A percentile compares a stretch with the other conserved stretches of the same genome.
Conservation (phyloP, 2,888 invertebrate species). For the Odontocerum albicorne region DNA sequence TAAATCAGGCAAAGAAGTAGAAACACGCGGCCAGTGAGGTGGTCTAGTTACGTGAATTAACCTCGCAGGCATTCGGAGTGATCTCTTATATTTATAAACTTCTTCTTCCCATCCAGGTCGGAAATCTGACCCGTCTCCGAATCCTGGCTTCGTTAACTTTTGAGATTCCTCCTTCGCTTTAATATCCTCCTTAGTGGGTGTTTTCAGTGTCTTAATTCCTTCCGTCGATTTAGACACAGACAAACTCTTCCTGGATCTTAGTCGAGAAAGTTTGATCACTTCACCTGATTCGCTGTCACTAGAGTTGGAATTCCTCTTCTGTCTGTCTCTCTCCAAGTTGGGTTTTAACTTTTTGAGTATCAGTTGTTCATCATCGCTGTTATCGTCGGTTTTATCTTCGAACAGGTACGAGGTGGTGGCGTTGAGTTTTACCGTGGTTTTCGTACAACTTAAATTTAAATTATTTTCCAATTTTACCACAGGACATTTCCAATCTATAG, state of each 20-base stretch:
- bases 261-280: conserved; percentile 49
- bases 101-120: conserved; percentile 84
- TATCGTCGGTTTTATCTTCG: conserved; percentile 33
- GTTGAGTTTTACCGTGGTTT: conserved; percentile 10
- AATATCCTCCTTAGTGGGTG: conserved; percentile 47
- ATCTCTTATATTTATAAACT: conserved; percentile 78
- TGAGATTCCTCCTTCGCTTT: conserved; percentile 47
- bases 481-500: conserved; percentile 21
- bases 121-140: conserved; percentile 72
- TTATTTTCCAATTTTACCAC: conserved; percentile 36
- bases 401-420: conserved; percentile 21
- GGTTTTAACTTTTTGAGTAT: conserved; percentile 40
- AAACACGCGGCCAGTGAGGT: conserved; percentile 67
- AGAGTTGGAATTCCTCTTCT: conserved; percentile 42
- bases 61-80: conserved; percentile 78
- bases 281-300: conserved; percentile 53
- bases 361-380: conserved; percentile 40
- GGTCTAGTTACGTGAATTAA: conserved; percentile 79
- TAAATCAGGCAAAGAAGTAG: conserved; percentile 76
- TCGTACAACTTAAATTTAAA: conserved; percentile 7
- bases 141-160: conserved; percentile 57
- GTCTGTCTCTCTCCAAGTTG: conserved; percentile 40
- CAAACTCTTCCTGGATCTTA: conserved; percentile 38
- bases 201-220: conserved; percentile 41
- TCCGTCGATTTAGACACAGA: conserved; percentile 34